phyloP scores from a whole-genome alignment of 2,113 vertebrate genomes.

The Cricetomys ansorgei region DNA sequence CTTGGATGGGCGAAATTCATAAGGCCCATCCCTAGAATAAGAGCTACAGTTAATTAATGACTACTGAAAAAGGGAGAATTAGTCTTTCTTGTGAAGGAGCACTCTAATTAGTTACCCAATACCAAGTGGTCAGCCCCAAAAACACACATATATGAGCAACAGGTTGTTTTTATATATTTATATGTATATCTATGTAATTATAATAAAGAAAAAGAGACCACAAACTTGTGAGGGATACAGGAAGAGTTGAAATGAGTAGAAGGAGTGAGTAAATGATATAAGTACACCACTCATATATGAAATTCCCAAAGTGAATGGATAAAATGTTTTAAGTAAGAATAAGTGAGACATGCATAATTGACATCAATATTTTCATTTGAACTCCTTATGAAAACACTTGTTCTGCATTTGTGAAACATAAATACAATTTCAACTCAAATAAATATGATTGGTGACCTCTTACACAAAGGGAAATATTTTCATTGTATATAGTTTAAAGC shows the following conservation, averaged over 20 bases:
- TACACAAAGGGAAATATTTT: not conserved
- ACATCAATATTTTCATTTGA: not conserved
- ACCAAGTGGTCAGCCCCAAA: not conserved
- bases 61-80: not conserved
- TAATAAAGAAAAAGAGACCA: not conserved
- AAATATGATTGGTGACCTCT: not conserved
- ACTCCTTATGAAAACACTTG: not conserved
- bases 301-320: not conserved
- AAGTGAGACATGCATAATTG: not conserved
- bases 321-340: not conserved
- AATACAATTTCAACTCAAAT: not conserved
- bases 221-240: not conserved
- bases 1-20: not conserved
- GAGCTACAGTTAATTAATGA: not conserved
- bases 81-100: not conserved
- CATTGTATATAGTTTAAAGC: not conserved
- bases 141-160: not conserved
- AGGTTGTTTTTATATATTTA: not conserved
- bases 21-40: not conserved
- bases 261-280: not conserved
- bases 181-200: not conserved
- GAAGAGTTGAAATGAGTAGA: not conserved
- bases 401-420: not conserved
- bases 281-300: not conserved
- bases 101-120: not conserved